phyloP scores from a whole-genome alignment of 2,888 invertebrate species.

The Agonopterix alstromeriana region DNA sequence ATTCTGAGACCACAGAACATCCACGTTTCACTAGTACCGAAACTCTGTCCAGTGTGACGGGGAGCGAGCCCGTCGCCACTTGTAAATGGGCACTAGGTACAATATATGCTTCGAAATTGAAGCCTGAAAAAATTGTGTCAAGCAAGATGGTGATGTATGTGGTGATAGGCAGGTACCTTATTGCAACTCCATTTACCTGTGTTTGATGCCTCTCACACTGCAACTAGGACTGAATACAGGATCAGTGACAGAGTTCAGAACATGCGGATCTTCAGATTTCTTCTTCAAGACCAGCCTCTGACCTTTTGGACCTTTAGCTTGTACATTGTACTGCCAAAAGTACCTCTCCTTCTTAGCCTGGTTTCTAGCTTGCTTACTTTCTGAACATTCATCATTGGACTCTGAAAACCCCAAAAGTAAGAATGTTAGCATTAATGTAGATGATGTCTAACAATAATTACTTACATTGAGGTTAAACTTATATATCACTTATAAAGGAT shows the following conservation, averaged over 20 bases:
- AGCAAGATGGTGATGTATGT: no score
- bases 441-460: no score
- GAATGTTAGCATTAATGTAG: no score
- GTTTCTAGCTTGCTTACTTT: constrained; percentile 55
- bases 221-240: constrained; percentile 97
- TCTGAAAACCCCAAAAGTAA: constrained; percentile 47
- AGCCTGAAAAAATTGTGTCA: no score
- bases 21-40: no score
- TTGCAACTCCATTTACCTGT: constrained; percentile 77
- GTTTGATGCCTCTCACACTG: constrained; percentile 92
- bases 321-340: constrained; percentile 99
- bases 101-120: no score
- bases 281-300: constrained; percentile 90
- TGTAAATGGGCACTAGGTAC: no score
- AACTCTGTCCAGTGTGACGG: no score
- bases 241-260: constrained; percentile 93
- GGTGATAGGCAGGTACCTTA: no score
- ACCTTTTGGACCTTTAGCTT: constrained; percentile 98
- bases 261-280: constrained; percentile 93
- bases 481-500: not conserved
- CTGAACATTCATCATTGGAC: constrained; percentile 80
- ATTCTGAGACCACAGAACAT: no score
- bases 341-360: constrained; percentile 86
- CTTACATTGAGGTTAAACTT: not conserved
- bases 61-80: no score